These are phyloP conservation scores for Orchestes rusci DNA, from an alignment of 2,888 invertebrate species.

Conservation along the genomic window DNA sequence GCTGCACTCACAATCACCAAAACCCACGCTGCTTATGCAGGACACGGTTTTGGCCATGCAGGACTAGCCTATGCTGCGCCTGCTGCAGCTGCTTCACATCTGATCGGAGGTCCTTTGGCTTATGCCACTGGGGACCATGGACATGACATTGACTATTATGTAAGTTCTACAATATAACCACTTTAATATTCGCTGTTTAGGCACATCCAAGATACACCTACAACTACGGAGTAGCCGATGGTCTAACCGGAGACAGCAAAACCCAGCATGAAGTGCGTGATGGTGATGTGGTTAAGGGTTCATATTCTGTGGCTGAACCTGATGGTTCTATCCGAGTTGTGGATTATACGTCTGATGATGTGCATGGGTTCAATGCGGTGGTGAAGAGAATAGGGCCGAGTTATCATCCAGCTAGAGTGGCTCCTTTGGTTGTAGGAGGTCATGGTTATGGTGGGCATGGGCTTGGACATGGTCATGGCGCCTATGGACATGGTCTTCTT, in stretches of 20 bases:
- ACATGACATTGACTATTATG: slow-evolving; percentile 31
- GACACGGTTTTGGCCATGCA: no score
- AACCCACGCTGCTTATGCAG: no score
- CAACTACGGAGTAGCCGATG: slow-evolving; percentile 41
- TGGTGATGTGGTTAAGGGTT: slow-evolving; percentile 43
- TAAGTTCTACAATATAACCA: slow-evolving; percentile 17
- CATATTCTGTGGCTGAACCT: slow-evolving; percentile 47
- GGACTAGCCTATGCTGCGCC: background rate
- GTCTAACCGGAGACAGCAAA: slow-evolving; percentile 40
- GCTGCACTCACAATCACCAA: no score
- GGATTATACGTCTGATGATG: slow-evolving; percentile 50
- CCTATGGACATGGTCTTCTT: slow-evolving; percentile 12
- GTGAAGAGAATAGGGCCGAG: slow-evolving; percentile 42
- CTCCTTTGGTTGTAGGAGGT: slow-evolving; percentile 1
- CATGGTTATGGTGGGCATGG: no score
- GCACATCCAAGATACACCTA: slow-evolving; percentile 40
- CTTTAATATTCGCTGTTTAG: slow-evolving; percentile 24
- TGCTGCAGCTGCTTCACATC: background rate
- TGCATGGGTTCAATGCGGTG: slow-evolving; percentile 45
- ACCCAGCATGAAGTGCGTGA: slow-evolving; percentile 39
- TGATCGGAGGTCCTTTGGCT: background rate
- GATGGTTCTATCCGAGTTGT: slow-evolving; percentile 50
- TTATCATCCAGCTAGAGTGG: slow-evolving; percentile 37
- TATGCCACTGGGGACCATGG: slow-evolving; percentile 18
- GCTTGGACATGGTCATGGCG: slow-evolving; percentile 3